Conservation (phyloP, 92 coral and sea anemone genomes). For the Zoanthus sansibaricus region DNA sequence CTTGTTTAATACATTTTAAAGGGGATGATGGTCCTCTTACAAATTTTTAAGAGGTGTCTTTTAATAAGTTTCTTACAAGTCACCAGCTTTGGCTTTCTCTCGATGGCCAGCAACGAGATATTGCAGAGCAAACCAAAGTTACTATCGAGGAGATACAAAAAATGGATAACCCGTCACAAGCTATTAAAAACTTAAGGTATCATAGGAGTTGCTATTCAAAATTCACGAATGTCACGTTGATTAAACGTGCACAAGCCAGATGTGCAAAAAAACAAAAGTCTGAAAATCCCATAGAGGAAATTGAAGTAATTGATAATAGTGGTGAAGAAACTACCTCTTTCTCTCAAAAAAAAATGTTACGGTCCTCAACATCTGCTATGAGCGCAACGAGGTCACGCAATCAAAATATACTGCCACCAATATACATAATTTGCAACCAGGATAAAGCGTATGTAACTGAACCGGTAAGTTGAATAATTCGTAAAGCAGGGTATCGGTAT, state of each 20-base stretch:
- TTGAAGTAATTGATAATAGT: constrained; percentile 39
- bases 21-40: constrained; percentile 34
- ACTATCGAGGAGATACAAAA: constrained; percentile 39
- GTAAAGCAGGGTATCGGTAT: neutral
- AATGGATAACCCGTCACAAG: constrained; percentile 36
- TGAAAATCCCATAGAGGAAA: constrained; percentile 44
- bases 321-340: neutral
- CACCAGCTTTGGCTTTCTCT: constrained; percentile 4
- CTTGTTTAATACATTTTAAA: constrained; percentile 39
- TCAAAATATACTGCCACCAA: constrained; percentile 62
- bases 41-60: constrained; percentile 34
- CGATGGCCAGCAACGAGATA: constrained; percentile 45
- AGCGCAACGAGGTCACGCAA: constrained; percentile 36
- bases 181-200: constrained; percentile 32
- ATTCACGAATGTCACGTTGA: constrained; percentile 42
- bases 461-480: constrained; percentile 45
- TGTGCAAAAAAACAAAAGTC: constrained; percentile 42
- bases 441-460: constrained; percentile 64
- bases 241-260: constrained; percentile 62
- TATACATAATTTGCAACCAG: constrained; percentile 61
- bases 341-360: constrained; percentile 54
- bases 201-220: constrained; percentile 54
- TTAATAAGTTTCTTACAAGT: neutral
- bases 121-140: constrained; percentile 54
- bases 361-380: constrained; percentile 41